Evolutionary conservation across 1,140 invertebrate species (phyloP), one percentile per base, ranked within the genome.

Genomic region (Cydia amplana): DNA sequence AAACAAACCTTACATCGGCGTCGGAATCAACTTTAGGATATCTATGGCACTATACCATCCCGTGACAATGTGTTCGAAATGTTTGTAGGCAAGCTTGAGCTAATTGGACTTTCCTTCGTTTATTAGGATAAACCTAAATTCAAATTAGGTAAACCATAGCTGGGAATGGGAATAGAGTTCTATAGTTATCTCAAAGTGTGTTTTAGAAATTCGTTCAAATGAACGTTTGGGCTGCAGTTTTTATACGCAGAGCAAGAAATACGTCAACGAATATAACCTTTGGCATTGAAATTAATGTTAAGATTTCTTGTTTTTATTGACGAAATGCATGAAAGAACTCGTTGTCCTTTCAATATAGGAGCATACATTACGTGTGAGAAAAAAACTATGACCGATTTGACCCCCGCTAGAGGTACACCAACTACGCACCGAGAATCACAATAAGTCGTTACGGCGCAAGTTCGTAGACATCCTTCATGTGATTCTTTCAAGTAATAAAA

Each of bases 401-500:
- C 72, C 40, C 72, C 72, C 18, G 20, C 43, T 49, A 73, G 20
- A 73, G 4, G 2, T 16, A 23, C 72, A 51, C 20, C 14, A 10
- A 10, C 32, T 49, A 18, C 72, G 72, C 46, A 28, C 43, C 43
- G 40, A 46, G 25, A 46, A 73, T 73, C 72, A 73, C 40, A 73
- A 73, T 77, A 55, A 64, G 67, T 73, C 75, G 75, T 74, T 75
- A 81, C 67, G 78, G 73, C 73, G 60, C 76, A 25, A 49, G 67
- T 51, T 28, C 72, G 46, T 73, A 74, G 74, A 73, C 77, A 70
- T 74, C 65, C 72, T 46, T 28, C 55, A 72, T 79, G 55, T 77
- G 78, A 74, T 76, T 78, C 72, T 80, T 23, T 82, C 77, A 79
- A 76, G 76, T 74, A 81, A 80, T 82, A 83, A 80, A 85, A 87